Conservation (phyloP, 1,140 invertebrate genomes). For the Tigriopus japonicus region DNA sequence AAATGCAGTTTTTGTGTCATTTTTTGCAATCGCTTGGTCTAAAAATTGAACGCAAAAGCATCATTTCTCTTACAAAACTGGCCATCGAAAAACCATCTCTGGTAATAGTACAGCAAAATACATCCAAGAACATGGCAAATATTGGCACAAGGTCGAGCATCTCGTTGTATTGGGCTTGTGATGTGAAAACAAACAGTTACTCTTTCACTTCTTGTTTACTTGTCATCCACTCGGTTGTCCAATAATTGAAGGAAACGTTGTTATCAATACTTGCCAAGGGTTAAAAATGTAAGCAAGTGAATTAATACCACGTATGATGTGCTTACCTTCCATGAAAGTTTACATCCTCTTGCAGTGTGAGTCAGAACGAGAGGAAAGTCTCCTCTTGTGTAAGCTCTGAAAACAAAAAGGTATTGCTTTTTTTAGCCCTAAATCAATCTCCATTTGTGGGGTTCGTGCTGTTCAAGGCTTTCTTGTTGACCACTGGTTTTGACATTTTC, state of each 20-base stretch:
- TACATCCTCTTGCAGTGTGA: constrained; percentile 3
- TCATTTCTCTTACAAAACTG: too few species aligned
- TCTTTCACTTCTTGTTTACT: too few species aligned
- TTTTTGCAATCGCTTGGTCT: too few species aligned
- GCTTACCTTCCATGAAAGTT: background rate
- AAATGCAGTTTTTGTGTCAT: too few species aligned
- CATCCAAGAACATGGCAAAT: too few species aligned
- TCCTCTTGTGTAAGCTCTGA: background rate
- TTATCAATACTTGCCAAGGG: background rate
- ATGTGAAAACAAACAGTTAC: background rate
- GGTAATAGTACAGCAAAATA: too few species aligned
- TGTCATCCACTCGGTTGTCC: background rate
- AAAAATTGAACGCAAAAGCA: too few species aligned
- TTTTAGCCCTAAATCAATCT: background rate
- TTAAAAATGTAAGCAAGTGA: background rate
- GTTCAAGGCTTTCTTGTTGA: too few species aligned
- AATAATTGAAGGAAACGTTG: background rate
- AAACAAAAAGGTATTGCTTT: background rate
- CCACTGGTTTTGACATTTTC: too few species aligned
- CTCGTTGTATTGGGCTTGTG: background rate
- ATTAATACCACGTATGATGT: background rate
- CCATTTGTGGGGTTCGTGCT: too few species aligned
- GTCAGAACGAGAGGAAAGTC: background rate
- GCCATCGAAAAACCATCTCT: too few species aligned
- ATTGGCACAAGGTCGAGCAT: background rate